Conservation (phyloP, 2,888 invertebrate species). For the Agrotis puta region DNA sequence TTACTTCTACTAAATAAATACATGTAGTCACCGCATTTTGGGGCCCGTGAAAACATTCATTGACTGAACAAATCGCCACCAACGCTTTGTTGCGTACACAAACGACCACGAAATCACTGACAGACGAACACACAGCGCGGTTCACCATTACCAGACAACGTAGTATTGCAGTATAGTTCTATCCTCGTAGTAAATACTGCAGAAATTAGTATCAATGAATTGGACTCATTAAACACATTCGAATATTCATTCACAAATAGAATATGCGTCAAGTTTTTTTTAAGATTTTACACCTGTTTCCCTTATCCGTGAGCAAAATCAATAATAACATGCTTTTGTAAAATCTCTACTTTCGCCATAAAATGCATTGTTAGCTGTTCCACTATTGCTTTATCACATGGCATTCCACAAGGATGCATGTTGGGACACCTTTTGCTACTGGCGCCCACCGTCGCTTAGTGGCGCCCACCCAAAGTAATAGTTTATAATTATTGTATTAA, state of each 20-base stretch:
- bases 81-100: constrained; percentile 51
- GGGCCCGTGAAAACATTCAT: constrained; percentile 38
- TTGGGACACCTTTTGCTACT: not conserved
- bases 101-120: constrained; percentile 49
- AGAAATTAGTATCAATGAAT: constrained; percentile 27
- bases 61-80: constrained; percentile 51
- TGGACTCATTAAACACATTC: not conserved
- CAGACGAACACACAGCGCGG: constrained; percentile 44
- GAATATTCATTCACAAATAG: not conserved
- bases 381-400: too few species aligned
- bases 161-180: constrained; percentile 23
- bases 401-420: not conserved
- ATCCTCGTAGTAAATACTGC: constrained; percentile 16
- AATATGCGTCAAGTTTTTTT: constrained; percentile 10
- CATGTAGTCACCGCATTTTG: constrained; percentile 31
- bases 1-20: constrained; percentile 19
- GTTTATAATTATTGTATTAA: not conserved
- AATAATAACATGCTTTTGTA: not conserved
- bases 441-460: not conserved
- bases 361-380: too few species aligned
- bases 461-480: constrained; percentile 7
- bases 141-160: constrained; percentile 41
- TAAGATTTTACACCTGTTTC: constrained; percentile 16
- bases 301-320: constrained; percentile 8
- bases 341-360: not conserved